Evolutionary conservation across 2,888 invertebrate genomes (phyloP), one percentile per base, ranked within the genome.

Genomic region (Saturnia pavonia): DNA sequence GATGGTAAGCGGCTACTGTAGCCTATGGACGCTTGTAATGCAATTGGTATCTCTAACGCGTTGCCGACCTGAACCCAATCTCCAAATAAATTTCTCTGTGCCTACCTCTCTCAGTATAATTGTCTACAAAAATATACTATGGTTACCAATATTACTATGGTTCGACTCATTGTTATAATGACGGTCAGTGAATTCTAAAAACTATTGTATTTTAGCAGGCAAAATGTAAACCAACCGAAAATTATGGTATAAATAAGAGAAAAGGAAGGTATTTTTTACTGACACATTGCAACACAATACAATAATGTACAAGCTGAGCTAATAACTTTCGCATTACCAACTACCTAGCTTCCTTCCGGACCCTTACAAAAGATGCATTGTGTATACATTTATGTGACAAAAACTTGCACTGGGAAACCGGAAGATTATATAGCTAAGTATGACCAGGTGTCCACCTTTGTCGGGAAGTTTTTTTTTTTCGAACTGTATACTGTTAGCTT

Each of bases 311-410:
- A 77, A 79, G 73, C 70, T 60, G 73, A 70, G 42, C 72, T 81
- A 78, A 80, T 80, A 75, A 76, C 75, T 81, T 80, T 79, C 73
- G 69, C 76, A 79, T 75, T 75, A 71, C 69, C 74, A 74, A 73
- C 73, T 74, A 71, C n/a, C 73, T 73, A 70, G 76, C 78, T 86
- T 88, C 88, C 88, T 87, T 86, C 88, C 86, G 87, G 83, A 77
- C 79, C 78, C 74, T 80, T 73, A 73, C 76, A 72, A 76, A 79
- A 79, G 70, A 68, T 27, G 73, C 66, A 76, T 80, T 80, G 75
- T 80, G 73, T 73, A 67, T 4, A 34, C 60, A 67, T 71, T 65
- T 68, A 11, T 71, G 63, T 68, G 65, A 70, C 34, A n/a, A 60
- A 63, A 73, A 72, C 72, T 65, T 72, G 65, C 72, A 71, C 70